Evolutionary conservation across 2,113 vertebrate genomes (phyloP).

Genomic region (Gallinago jamesoni): DNA sequence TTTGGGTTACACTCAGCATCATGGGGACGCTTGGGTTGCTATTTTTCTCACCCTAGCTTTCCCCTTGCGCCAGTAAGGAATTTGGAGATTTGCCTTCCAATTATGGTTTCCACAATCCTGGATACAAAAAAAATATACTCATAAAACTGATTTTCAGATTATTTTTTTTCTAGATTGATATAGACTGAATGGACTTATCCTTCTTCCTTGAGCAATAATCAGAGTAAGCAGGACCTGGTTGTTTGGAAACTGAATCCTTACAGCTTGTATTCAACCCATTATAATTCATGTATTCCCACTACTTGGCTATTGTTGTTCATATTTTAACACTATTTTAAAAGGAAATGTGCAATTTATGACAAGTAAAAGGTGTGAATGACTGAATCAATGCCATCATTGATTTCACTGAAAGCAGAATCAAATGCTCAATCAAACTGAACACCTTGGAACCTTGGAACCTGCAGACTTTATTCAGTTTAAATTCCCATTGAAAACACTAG

Average conservation of each 20-base stretch:
- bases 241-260: not conserved
- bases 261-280: not conserved
- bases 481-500: not conserved
- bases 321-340: slow-evolving; percentile 12
- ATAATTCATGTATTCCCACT: not conserved
- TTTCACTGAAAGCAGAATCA: not conserved
- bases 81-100: not conserved
- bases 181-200: not conserved
- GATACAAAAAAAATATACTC: not conserved
- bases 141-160: not conserved
- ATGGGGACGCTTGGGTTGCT: not conserved
- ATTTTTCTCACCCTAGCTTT: not conserved
- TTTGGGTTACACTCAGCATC: not conserved
- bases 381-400: slow-evolving; percentile 29
- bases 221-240: not conserved
- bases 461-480: slow-evolving; percentile 25
- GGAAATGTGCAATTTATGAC: not conserved
- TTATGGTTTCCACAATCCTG: not conserved
- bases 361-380: slow-evolving; percentile 2
- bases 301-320: not conserved
- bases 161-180: not conserved
- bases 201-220: not conserved
- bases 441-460: not conserved
- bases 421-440: not conserved
- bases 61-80: not conserved